A percentile compares a stretch with the other conserved stretches of the same genome.
phyloP scores from a whole-genome alignment of 2,113 vertebrate species.

The Potamarius usumacintae region DNA sequence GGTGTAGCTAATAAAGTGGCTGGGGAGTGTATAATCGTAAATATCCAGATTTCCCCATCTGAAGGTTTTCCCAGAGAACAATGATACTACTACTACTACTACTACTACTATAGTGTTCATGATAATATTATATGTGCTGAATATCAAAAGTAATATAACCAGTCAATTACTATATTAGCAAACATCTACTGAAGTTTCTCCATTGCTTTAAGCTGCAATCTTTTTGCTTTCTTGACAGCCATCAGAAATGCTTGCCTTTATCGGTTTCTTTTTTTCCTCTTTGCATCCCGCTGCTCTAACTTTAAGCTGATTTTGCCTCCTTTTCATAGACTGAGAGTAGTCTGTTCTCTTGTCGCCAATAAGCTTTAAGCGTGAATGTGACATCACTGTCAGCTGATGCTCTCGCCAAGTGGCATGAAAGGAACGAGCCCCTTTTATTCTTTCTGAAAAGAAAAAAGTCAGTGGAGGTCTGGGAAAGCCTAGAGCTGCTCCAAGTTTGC shows the following conservation, averaged over 20 bases:
- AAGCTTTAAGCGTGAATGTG: slow-evolving; percentile 46
- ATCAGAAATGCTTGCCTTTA: slow-evolving; percentile 55
- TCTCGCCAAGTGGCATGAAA: slow-evolving; percentile 59
- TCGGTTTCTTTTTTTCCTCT: slow-evolving; percentile 48
- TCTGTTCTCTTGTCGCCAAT: slow-evolving; percentile 74
- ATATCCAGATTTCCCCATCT: background rate
- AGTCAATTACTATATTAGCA: background rate
- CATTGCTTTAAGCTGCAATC: background rate
- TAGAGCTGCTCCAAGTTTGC: slow-evolving; percentile 59
- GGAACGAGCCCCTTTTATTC: slow-evolving; percentile 63
- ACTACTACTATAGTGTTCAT: background rate
- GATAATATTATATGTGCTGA: background rate
- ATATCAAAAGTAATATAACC: background rate
- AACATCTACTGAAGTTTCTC: background rate
- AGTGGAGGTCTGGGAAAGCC: slow-evolving; percentile 68
- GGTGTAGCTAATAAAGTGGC: no score
- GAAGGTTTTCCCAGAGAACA: background rate
- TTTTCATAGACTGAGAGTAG: slow-evolving; percentile 71
- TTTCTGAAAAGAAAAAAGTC: slow-evolving; percentile 61
- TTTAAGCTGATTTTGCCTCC: slow-evolving; percentile 61
- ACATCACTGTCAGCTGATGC: slow-evolving; percentile 76
- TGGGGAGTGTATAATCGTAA: no score
- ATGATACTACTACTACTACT: background rate
- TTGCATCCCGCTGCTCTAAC: slow-evolving; percentile 62
- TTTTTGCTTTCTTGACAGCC: slow-evolving; percentile 56